Evolutionary conservation across 2,797 vertebrate genomes (phyloP), one percentile per base, ranked within the genome.

Genomic region (Crocidura indochinensis): DNA sequence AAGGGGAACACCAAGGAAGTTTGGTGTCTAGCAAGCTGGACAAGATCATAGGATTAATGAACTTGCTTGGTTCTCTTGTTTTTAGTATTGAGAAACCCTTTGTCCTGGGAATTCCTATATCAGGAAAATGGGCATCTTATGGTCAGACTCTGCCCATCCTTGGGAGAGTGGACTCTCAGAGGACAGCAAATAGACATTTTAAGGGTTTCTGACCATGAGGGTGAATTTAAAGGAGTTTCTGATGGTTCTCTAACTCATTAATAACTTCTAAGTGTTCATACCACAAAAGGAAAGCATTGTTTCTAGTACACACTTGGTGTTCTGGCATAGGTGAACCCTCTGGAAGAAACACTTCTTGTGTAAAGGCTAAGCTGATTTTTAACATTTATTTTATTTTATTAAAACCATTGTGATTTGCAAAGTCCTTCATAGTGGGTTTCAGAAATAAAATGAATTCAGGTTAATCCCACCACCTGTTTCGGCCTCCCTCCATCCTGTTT

Each of bases 211-310:
- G 49, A 51, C 27, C 17, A 56, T 68, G 64, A 60, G 78, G 82
- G 84, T 68, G 75, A 15, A 53, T 15, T 53, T 15, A n/a, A n/a
- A 12, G 53, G 4, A 2, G 15, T 69, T 49, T 87, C 60, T 53
- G 6, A 1, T n/a, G 44, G 44, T 69, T 56, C 73, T n/a, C 10
- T 56, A 68, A 38, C 20, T 62, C 38, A 49, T 29, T 20, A 74
- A 19, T 47, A 20, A 47, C 79, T 84, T 88, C 1, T 0, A 19
- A 24, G 38, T 51, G 29, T 72, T 87, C 26, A 20, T 0, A 11
- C 72, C 53, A 74, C 83, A 83, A 71, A 77, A 17, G 60, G 49
- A 68, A 69, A 71, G 26, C 8, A 51, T 83, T 67, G 79, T 87
- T 69, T 44, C 10, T 73, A 26, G 47, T 1, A 83, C 26, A 67